Evolutionary conservation across 1,140 invertebrate species (phyloP).

Genomic region (Caenorhabditis inopinata): DNA sequence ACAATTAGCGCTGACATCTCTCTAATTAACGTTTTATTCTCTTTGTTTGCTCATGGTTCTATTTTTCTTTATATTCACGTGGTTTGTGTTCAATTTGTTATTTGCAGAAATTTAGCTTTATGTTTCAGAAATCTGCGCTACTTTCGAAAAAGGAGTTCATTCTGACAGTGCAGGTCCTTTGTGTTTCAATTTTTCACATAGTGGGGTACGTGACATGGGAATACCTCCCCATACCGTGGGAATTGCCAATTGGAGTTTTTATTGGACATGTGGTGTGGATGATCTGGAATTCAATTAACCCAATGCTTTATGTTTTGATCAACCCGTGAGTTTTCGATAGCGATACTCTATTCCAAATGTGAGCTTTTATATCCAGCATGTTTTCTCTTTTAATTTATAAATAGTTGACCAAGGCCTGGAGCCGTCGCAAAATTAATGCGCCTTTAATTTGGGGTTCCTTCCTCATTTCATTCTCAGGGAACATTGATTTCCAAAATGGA

Average conservation of each 20-base stretch:
- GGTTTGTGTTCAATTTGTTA: too few species aligned
- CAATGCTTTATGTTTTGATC: conserved; percentile 27
- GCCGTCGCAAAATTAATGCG: too few species aligned
- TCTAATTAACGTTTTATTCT: conserved; percentile 1
- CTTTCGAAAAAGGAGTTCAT: conserved; percentile 24
- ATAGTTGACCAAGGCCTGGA: too few species aligned
- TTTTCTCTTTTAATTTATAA: too few species aligned
- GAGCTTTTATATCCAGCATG: too few species aligned
- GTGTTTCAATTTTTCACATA: conserved; percentile 20
- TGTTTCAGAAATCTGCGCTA: conserved; percentile 21
- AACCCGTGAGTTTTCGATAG: conserved; percentile 29
- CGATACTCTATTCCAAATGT: too few species aligned
- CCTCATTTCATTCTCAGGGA: too few species aligned
- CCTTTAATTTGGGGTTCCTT: too few species aligned
- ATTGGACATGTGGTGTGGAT: conserved; percentile 38
- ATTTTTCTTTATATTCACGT: conserved; percentile 34
- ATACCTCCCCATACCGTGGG: conserved; percentile 11
- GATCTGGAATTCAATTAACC: conserved; percentile 38
- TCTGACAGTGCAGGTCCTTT: conserved; percentile 14
- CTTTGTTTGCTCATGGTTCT: background rate
- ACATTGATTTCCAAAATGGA: too few species aligned
- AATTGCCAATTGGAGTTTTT: conserved; percentile 20
- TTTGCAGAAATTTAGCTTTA: too few species aligned
- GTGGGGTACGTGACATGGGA: conserved; percentile 32
- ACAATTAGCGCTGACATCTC: background rate